A percentile compares a stretch with the other conserved stretches of the same genome.
Conservation (phyloP, 2,113 vertebrate species). For the Aphyosemion australe region DNA sequence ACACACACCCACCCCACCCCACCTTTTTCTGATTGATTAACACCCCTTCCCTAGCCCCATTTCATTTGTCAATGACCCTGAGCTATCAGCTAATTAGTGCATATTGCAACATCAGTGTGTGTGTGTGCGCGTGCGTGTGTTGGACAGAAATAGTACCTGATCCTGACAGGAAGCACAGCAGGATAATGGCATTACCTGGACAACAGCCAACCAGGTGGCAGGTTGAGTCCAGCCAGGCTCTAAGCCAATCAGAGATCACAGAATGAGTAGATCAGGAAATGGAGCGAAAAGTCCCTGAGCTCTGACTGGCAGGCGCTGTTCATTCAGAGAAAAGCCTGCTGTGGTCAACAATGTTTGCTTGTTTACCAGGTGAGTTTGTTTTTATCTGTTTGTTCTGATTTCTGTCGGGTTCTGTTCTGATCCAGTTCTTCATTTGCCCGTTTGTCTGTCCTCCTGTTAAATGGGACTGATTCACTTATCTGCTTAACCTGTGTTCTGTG, state of each 20-base stretch:
- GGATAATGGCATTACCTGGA: conserved; percentile 65
- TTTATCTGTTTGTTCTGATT: background rate
- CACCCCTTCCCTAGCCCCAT: conserved; percentile 9
- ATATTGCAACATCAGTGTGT: conserved; percentile 12
- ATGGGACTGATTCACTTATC: background rate
- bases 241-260: conserved; percentile 66
- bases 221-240: conserved; percentile 24
- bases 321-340: conserved; percentile 31
- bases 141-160: conserved; percentile 66
- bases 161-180: conserved; percentile 59
- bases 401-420: background rate
- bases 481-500: background rate
- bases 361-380: conserved; percentile 37
- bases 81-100: conserved; percentile 38
- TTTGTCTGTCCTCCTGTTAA: background rate
- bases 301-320: conserved; percentile 40
- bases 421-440: background rate
- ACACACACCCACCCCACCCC: too few relatives aligned
- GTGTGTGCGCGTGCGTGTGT: conserved; percentile 23
- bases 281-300: conserved; percentile 41
- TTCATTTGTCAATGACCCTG: background rate
- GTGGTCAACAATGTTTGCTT: conserved; percentile 16
- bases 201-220: conserved; percentile 56
- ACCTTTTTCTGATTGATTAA: background rate
- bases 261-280: conserved; percentile 52